These are phyloP conservation scores for Dermochelys coriacea DNA, from an alignment of 2,797 vertebrate genomes.

Conservation along the genomic window DNA sequence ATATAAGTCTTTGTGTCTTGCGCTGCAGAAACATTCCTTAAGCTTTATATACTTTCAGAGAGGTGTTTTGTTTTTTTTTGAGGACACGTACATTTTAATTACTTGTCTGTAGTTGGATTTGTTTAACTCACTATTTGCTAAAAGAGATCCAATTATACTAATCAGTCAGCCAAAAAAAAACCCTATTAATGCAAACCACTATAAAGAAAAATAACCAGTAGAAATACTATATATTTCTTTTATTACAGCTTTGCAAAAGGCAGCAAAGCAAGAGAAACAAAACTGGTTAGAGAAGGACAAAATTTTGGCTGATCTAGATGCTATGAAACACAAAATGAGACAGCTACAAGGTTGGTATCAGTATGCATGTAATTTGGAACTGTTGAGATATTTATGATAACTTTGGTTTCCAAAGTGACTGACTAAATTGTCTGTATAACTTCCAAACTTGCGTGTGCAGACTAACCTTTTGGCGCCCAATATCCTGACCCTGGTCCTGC, in stretches of 20 bases:
- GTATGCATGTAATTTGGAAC: background rate
- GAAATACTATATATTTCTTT: conserved; percentile 27
- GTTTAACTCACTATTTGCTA: conserved; percentile 40
- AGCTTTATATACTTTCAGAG: background rate
- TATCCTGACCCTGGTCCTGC: background rate
- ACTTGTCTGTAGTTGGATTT: conserved; percentile 65
- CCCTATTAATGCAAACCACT: background rate
- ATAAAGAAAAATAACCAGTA: conserved; percentile 23
- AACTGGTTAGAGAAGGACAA: conserved; percentile 66
- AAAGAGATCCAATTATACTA: background rate
- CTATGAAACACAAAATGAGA: conserved; percentile 75
- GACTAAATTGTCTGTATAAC: background rate
- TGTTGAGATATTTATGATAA: background rate
- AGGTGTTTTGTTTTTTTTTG: background rate
- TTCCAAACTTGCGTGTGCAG: rapidly evolving
- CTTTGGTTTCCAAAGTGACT: background rate
- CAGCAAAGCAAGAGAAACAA: conserved; percentile 48
- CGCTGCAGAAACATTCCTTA: conserved; percentile 20
- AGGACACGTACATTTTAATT: conserved; percentile 59
- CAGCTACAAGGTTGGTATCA: conserved; percentile 61
- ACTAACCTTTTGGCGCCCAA: background rate
- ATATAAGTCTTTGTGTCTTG: conserved; percentile 2
- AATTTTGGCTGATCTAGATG: conserved; percentile 66
- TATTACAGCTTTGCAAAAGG: conserved; percentile 52
- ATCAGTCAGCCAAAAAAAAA: background rate